Evolutionary conservation across 2,113 vertebrate species (phyloP).

Genomic region (Struthio camelus): DNA sequence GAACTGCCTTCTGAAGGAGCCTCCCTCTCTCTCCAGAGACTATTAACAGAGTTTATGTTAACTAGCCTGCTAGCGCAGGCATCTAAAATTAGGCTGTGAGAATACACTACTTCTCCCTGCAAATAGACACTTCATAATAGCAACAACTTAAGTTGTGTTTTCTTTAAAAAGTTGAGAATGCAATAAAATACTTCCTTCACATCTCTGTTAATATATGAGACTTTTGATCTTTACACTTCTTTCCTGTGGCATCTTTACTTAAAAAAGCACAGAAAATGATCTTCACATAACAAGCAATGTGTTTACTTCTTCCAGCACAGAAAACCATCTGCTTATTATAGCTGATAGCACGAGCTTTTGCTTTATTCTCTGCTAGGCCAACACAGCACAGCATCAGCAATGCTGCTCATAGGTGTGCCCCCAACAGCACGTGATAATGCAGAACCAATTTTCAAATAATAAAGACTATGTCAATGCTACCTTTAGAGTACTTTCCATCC

Average conservation of each 20-base stretch:
- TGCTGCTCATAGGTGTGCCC: not conserved
- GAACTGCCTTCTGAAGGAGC: not conserved
- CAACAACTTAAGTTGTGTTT: not conserved
- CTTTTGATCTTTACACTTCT: not conserved
- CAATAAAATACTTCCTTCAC: conserved; percentile 40
- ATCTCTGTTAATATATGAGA: conserved; percentile 46
- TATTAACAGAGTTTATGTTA: not conserved
- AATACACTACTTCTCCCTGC: not conserved
- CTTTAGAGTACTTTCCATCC: not conserved
- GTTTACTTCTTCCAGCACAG: conserved; percentile 49
- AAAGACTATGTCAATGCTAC: not conserved
- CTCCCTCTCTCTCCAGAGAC: not conserved
- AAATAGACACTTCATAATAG: not conserved
- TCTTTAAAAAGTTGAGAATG: conserved; percentile 11
- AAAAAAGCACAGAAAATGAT: conserved; percentile 3
- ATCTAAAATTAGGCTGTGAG: not conserved
- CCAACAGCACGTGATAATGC: not conserved
- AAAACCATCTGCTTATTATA: conserved; percentile 38
- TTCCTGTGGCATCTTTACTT: conserved; percentile 27
- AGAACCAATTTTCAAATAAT: not conserved
- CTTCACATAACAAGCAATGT: conserved; percentile 5
- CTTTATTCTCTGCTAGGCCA: not conserved
- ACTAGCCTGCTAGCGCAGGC: not conserved
- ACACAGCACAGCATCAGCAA: not conserved
- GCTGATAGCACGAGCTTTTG: not conserved